These are phyloP conservation scores for Ylistrum balloti DNA, from an alignment of 1,140 invertebrate species.

Conservation along the genomic window DNA sequence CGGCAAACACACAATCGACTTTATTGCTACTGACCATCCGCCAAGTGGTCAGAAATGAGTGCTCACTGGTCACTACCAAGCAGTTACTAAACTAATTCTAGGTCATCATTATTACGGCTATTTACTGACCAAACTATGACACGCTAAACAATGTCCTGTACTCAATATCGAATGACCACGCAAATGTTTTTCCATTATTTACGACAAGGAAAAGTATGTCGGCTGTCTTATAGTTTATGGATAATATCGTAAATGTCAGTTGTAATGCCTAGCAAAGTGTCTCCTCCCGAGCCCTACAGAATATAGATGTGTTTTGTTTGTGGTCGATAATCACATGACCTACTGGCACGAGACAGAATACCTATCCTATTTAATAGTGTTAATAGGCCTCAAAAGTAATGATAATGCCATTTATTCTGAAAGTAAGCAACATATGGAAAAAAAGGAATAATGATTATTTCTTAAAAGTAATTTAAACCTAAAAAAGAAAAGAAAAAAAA, in stretches of 20 bases:
- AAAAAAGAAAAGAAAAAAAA: too few relatives aligned
- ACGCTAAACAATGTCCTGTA: neutral
- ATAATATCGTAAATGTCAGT: neutral
- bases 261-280: neutral
- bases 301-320: neutral
- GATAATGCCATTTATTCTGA: too few relatives aligned
- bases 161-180: neutral
- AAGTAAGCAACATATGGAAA: too few relatives aligned
- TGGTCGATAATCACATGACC: neutral
- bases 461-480: too few relatives aligned
- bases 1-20: too few relatives aligned
- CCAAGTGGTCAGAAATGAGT: neutral
- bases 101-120: neutral
- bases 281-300: neutral
- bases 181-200: neutral
- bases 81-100: neutral
- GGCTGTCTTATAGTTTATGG: neutral
- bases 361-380: too few relatives aligned
- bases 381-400: too few relatives aligned
- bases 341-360: too few relatives aligned
- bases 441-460: too few relatives aligned
- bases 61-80: neutral
- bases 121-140: neutral
- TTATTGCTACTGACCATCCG: too few relatives aligned
- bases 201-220: neutral